These are phyloP conservation scores for Sebastes trivittatus DNA, from an alignment of 2,797 vertebrate genomes.

Conservation along the genomic window DNA sequence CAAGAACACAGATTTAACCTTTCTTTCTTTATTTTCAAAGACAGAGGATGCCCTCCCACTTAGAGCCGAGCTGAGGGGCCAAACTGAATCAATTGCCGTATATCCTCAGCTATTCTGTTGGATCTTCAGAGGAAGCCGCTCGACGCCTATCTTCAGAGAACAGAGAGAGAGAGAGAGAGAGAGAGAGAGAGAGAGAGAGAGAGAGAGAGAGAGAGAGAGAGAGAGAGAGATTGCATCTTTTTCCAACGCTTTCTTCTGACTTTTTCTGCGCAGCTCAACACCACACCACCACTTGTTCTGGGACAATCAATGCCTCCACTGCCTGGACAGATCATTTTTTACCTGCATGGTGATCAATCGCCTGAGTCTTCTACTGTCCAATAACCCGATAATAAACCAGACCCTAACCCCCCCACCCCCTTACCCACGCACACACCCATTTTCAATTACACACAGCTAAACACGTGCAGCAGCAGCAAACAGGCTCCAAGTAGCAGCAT, in stretches of 20 bases:
- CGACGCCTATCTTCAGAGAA: background rate
- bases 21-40: constrained; percentile 28
- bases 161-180: background rate
- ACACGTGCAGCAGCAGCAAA: constrained; percentile 24
- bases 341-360: constrained; percentile 44
- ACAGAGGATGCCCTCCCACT: constrained; percentile 21
- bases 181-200: background rate
- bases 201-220: background rate
- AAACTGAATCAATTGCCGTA: constrained; percentile 20
- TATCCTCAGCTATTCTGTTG: constrained; percentile 46
- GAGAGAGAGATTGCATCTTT: background rate
- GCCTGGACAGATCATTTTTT: constrained; percentile 64
- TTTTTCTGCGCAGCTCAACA: constrained; percentile 17
- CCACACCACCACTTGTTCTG: constrained; percentile 17
- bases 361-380: constrained; percentile 46
- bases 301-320: constrained; percentile 52
- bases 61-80: constrained; percentile 15
- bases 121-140: constrained; percentile 42
- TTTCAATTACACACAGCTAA: constrained; percentile 42
- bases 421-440: constrained; percentile 20
- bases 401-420: background rate
- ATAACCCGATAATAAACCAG: constrained; percentile 40
- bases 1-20: constrained; percentile 2
- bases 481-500: constrained; percentile 18
- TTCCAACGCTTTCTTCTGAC: background rate